Evolutionary conservation across 2,888 invertebrate genomes (phyloP), one percentile per base, ranked within the genome.

Genomic region (Sacculina carcini): DNA sequence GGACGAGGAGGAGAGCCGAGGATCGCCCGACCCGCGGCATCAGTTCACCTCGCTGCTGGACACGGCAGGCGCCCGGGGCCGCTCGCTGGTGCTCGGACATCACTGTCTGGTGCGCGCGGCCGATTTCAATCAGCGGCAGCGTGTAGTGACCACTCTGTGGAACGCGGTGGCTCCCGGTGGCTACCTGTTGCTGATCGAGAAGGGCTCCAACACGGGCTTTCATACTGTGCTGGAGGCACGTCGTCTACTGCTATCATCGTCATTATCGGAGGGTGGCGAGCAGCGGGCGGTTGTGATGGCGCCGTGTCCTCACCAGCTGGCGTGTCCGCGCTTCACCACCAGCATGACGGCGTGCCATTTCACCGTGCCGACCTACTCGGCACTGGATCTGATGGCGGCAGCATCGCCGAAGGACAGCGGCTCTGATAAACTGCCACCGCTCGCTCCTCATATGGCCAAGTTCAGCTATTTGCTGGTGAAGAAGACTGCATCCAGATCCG

Each of bases 81-180:
- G 53, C 38, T 51, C 52, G 24, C 32, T 56, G 29, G 56, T 56
- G n/a, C 34, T 55, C 3, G 44, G 47, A 26, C 52, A 53, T 21
- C 50, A 54, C n/a, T 42, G 53, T 3, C 36, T 56, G 3, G 42
- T 54, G 21, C 55, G 55, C 28, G 32, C 54, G 5, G 51, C 50
- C 24, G 36, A 49, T 40, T 51, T 52, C n/a, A 48, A 44, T 4
- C 38, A 40, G 29, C 51, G 56, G 49, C 52, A 53, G 6, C 44
- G 44, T n/a, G 52, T 51, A 9, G 36, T 56, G 23, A 53, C 54
- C 31, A 32, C 55, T 5, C 52, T 56, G 9, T 56, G 56, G 56
- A 49, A 51, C n/a, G 53, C 52, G 31, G 53, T 53, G 21, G 36
- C 42, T 12, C 53, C 53, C 32, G 53, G 53, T 2, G 53, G 54